Percentiles rank a stretch among this genome's conserved stretches.
These are phyloP conservation scores for Pollenia amentaria DNA, from an alignment of 2,888 invertebrate genomes.

Conservation along the genomic window DNA sequence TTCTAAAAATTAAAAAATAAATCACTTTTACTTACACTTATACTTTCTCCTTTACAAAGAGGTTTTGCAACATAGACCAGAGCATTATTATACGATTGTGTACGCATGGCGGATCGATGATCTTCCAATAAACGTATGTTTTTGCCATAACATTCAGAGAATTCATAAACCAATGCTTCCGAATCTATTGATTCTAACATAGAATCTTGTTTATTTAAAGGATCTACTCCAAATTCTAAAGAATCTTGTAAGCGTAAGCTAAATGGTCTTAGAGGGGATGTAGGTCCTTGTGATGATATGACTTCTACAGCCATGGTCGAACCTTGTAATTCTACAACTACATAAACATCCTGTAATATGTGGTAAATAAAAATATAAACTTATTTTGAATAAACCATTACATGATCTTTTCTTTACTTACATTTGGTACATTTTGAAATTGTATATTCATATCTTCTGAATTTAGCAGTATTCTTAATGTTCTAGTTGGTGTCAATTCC, in stretches of 20 bases:
- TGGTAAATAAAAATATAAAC: slow-evolving; percentile 76
- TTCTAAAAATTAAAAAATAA: not conserved
- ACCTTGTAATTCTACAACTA: slow-evolving; percentile 93
- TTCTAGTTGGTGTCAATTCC: slow-evolving; percentile 89
- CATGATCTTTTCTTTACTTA: slow-evolving; percentile 81
- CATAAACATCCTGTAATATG: slow-evolving; percentile 88
- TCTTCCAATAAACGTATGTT: slow-evolving; percentile 90
- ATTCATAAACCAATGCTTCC: slow-evolving; percentile 87
- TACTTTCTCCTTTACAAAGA: slow-evolving; percentile 88
- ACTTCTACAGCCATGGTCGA: slow-evolving; percentile 91
- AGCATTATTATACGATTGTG: slow-evolving; percentile 93
- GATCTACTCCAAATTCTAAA: slow-evolving; percentile 87
- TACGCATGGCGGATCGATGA: slow-evolving; percentile 89
- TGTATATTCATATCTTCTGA: slow-evolving; percentile 92
- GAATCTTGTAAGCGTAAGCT: slow-evolving; percentile 87
- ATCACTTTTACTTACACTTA: slow-evolving; percentile 86
- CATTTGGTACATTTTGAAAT: slow-evolving; percentile 91
- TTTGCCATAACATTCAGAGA: slow-evolving; percentile 93
- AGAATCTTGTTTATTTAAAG: slow-evolving; percentile 85
- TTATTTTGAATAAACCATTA: not conserved
- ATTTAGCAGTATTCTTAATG: slow-evolving; percentile 91
- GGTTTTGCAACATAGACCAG: slow-evolving; percentile 89
- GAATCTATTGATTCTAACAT: slow-evolving; percentile 85
- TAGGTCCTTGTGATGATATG: slow-evolving; percentile 87
- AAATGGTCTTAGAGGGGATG: slow-evolving; percentile 84